Evolutionary conservation across 2,113 vertebrate genomes (phyloP).

Genomic region (Buteo buteo): DNA sequence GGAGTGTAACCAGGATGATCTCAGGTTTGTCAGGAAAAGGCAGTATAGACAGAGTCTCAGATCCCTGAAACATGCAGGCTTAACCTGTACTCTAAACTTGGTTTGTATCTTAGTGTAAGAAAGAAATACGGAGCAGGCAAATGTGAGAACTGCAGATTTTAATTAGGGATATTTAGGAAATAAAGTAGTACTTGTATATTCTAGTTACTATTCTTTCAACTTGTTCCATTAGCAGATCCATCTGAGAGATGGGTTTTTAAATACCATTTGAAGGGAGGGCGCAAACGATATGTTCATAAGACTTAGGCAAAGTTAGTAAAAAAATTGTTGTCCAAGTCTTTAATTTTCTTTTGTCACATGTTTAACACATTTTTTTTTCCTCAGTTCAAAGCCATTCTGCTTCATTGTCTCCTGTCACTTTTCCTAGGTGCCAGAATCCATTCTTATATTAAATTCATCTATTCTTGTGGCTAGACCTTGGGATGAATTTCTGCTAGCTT

Average conservation of each 20-base stretch:
- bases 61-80: background rate
- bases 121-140: background rate
- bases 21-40: conserved; percentile 4
- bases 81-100: background rate
- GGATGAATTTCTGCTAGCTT: background rate
- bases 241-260: background rate
- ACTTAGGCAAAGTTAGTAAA: background rate
- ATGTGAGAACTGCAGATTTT: background rate
- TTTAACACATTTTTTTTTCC: background rate
- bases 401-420: background rate
- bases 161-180: background rate
- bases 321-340: background rate
- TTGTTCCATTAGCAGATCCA: background rate
- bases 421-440: background rate
- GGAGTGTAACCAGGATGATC: conserved; percentile 21
- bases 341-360: background rate
- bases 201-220: background rate
- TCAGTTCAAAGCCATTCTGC: background rate
- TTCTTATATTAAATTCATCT: background rate
- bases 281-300: background rate
- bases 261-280: background rate
- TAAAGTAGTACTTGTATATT: background rate
- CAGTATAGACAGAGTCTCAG: background rate
- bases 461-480: background rate
- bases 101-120: background rate